Evolutionary conservation across 2,888 invertebrate species (phyloP), one percentile per base, ranked within the genome.

Genomic region (Amiota minor): DNA sequence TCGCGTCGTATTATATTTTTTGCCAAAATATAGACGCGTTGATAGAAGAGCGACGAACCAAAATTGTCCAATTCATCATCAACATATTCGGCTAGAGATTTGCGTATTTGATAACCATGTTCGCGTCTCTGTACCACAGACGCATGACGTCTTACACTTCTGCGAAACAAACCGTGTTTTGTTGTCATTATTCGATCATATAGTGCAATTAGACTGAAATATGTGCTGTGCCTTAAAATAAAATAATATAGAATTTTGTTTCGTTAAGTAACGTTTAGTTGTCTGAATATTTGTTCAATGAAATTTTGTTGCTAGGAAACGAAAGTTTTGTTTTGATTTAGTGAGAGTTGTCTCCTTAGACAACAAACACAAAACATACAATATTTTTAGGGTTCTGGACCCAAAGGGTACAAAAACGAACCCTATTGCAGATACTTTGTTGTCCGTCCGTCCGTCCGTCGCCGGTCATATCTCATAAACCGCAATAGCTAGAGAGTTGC

Each of bases 21-120:
- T 67, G 86, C 87, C 55, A 88, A 56, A 3, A 88, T 79, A 2
- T 78, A 85, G 8, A 88, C 80, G 46, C 88, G 84, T 70, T 88
- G 88, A 64, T 82, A 86, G 73, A 85, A 88, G n/a, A 86, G 80
- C 14, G 84, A 80, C 0, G 86, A 82, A 0, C 77, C 77, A 75
- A 79, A 79, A 0, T 72, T 56, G 4, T 77, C 23, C 55, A 88
- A 65, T 47, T 87, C 83, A 3, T 80, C 79, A 9, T 82, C 79
- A 46, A 87, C 84, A 69, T 80, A 84, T 6, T 82, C 84, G 59
- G 83, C 82, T 10, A 88, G 74, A 0, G 87, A 82, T 35, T 82
- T 84, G 4, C 88, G 86, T 72, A 88, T 75, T 71, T 79, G 76
- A 16, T 82, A 84, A 10, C 75, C 59, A 35, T 72, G 0, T 8